phyloP scores from a whole-genome alignment of 2,113 vertebrate species.

The Hystrix cristata region DNA sequence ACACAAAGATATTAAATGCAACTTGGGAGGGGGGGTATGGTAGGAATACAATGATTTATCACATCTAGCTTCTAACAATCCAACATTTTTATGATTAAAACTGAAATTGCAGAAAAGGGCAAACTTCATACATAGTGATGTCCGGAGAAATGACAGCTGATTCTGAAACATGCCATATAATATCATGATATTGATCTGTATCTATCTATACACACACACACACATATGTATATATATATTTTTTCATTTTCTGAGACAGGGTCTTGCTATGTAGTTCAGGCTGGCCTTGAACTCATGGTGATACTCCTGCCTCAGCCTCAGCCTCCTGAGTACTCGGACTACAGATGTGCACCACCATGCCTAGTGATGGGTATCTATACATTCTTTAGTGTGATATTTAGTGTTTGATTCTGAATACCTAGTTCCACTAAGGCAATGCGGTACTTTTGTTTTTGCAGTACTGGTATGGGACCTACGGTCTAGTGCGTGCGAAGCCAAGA shows the following conservation, averaged over 20 bases:
- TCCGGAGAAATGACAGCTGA: background rate
- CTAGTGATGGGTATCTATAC: background rate
- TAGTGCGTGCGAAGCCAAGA: background rate
- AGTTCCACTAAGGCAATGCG: background rate
- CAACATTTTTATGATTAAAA: background rate
- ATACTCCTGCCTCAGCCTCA: no score
- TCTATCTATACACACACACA: no score
- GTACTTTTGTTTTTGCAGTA: background rate
- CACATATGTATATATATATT: no score
- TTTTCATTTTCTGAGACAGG: no score
- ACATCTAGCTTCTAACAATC: background rate
- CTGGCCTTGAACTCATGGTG: no score
- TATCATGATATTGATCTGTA: background rate
- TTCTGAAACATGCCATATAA: background rate
- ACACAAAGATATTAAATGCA: constrained; percentile 28
- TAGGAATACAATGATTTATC: background rate
- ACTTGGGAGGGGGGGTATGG: background rate
- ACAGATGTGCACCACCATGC: no score
- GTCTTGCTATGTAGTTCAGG: no score
- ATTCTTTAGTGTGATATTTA: background rate
- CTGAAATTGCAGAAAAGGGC: background rate
- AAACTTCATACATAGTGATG: background rate
- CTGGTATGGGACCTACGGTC: background rate
- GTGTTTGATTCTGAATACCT: background rate
- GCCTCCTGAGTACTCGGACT: no score